Evolutionary conservation across 37 sponge, comb jelly and placozoan species (phyloP), one percentile per base, ranked within the genome.

Genomic region (Dysidea cf. avara): DNA sequence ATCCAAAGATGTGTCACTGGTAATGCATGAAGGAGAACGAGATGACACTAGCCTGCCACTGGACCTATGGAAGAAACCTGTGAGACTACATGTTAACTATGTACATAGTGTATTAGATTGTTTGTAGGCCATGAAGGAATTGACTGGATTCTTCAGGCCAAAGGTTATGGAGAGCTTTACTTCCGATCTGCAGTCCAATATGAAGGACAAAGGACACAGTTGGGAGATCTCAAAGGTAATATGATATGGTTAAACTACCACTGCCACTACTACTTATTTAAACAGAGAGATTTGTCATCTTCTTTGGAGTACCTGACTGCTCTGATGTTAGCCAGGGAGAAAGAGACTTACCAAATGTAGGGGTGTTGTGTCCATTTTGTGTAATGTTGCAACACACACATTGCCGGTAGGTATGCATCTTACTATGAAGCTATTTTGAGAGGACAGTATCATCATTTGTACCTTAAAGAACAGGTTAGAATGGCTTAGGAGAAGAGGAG

Each of bases 61-160:
- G 11, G 80, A 85, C 54, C 72, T 85, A 6, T 90, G 91, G 91
- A 84, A 85, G 79, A 77, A 66, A 35, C 56, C 52, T 16, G 88
- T 88, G 33, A 68, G 79, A 43, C 46, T 67, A 5, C 49, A 47
- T 5, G 24, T 39, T 39, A n/a, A n/a, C n/a, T n/a, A n/a, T 18
- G 24, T 24, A 34, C 14, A 39, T 67, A 47, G 11, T 43, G 12
- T 22, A 17, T 39, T 36, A 11, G 34, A 17, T 39, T 34, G 11
- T 6, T 7, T 33, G 11, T 22, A 72, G 76, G 54, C 49, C 13
- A 71, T 76, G 60, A 83, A 76, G 84, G 84, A 83, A 26, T 40
- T 83, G 22, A 69, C 46, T 5, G 84, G 84, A 0, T 25, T 83
- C n/a, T 33, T 77, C 17, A 56, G 84, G 32, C 76, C 84, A 20